Percentiles rank a stretch among this genome's conserved stretches.
phyloP scores from a whole-genome alignment of 2,113 vertebrate genomes.

The Nettapus auritus region DNA sequence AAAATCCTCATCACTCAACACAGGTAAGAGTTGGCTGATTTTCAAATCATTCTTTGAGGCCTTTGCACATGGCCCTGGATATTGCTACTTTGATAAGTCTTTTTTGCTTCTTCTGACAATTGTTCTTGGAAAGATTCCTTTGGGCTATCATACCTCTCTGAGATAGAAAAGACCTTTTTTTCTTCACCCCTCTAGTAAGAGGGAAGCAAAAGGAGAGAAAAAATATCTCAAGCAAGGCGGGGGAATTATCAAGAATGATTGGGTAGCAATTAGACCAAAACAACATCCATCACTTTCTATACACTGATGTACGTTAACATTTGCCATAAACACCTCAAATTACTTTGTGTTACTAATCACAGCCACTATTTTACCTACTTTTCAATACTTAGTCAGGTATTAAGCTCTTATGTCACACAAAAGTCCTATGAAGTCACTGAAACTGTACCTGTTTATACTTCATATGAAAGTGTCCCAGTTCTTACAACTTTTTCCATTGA shows the following conservation, averaged over 20 bases:
- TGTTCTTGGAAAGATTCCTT: background rate
- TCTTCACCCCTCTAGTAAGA: background rate
- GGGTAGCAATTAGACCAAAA: background rate
- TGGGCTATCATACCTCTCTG: background rate
- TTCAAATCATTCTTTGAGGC: background rate
- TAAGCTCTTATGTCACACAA: background rate
- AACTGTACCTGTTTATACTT: background rate
- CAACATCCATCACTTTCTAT: background rate
- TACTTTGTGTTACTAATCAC: background rate
- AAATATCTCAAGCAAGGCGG: background rate
- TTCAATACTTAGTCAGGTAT: background rate
- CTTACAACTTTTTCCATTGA: background rate
- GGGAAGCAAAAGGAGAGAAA: background rate
- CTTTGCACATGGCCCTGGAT: background rate
- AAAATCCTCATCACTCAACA: background rate
- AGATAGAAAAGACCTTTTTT: background rate
- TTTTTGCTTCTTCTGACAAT: background rate
- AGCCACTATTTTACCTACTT: background rate
- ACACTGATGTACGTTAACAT: background rate
- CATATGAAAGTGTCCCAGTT: background rate
- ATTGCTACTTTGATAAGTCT: background rate
- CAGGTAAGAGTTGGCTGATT: background rate
- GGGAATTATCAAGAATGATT: fast-evolving
- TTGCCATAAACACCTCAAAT: background rate
- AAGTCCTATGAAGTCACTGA: background rate